Base-by-base conservation (phyloP, 2,113 vertebrate species). In the Aplodontia rufa region DNA sequence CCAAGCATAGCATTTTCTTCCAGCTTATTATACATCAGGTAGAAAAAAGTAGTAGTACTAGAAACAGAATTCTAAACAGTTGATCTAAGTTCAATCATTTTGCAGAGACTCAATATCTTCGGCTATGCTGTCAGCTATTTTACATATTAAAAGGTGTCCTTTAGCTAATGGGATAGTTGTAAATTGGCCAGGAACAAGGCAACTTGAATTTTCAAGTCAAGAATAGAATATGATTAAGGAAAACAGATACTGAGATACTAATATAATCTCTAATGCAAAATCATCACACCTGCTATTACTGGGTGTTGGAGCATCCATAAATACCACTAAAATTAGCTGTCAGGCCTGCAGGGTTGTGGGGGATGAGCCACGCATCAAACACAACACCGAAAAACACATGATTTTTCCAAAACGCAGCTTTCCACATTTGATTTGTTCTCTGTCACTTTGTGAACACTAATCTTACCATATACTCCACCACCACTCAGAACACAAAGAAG, bases 1-100 rank as follows among this genome's bases (percentile, higher is more conserved):
- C 28, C 6, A 55, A 58, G 45, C 30, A 62, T 55, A 55, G 16
- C 4, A 90, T 20, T 79, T 92, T 58, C 51, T 60, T 66, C 91
- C 19, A 93, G 60, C 24, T 93, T 86, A 71, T 69, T 45, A 87
- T 66, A 49, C 10, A 81, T 64, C 13, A 90, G 42, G 72, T 45
- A 51, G 20, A 83, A 94, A 40, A 85, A 92, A 60, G 40, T 53
- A 69, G 49, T 51, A 30, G 74, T 69, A 75, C 42, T 60, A 7
- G 8, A 93, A 86, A 81, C 13, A 35, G n/a, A 86, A 92, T 85
- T 94, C 55, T 75, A 74, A 90, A 60, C 2, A 74, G 47, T n/a
- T 45, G n/a, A 68, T 66, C 64, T 90, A n/a, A 75, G 45, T 69
- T 81, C 68, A 93, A 45, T 90, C 53, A 81, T 47, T 93, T 87